phyloP scores from a whole-genome alignment of 2,113 vertebrate species.

The Hemichromis elongatus region DNA sequence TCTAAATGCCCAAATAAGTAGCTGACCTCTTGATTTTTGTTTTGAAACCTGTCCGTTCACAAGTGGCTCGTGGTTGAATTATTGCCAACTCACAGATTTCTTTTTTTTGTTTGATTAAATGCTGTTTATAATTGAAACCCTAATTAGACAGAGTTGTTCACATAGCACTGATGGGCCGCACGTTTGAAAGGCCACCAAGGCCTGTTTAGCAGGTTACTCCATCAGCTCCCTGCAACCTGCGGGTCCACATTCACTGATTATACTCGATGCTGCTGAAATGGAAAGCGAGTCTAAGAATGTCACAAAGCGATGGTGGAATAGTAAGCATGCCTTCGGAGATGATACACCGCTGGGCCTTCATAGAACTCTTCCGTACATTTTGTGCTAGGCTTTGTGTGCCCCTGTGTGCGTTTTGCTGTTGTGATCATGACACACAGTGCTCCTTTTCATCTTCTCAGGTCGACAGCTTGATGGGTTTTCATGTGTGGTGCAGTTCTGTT shows the following conservation, averaged over 20 bases:
- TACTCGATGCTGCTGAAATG: not conserved
- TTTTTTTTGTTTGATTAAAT: not conserved
- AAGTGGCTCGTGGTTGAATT: not conserved
- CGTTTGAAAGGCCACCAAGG: not conserved
- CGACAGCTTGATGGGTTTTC: not conserved
- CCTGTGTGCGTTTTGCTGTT: not conserved
- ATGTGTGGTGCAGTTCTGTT: conserved; percentile 30
- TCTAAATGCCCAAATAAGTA: not conserved
- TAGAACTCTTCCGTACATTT: not conserved
- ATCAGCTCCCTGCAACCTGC: conserved; percentile 36
- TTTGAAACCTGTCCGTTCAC: not conserved
- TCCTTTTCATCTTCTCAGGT: conserved; percentile 28
- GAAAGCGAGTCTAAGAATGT: conserved; percentile 56
- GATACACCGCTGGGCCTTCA: conserved; percentile 11
- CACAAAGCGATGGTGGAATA: conserved; percentile 64
- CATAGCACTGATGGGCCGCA: not conserved
- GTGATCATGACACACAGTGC: conserved; percentile 22
- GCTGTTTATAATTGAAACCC: not conserved
- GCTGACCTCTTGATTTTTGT: conserved; percentile 9
- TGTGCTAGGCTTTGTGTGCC: conserved; percentile 21
- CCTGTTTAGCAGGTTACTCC: conserved; percentile 2
- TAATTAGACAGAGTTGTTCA: not conserved
- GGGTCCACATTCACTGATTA: conserved; percentile 6
- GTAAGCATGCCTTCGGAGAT: conserved; percentile 47
- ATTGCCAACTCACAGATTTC: not conserved